Percentiles rank a stretch among this genome's conserved stretches.
phyloP scores from a whole-genome alignment of 2,113 vertebrate genomes.

The Pseudorectes ferrugineus region DNA sequence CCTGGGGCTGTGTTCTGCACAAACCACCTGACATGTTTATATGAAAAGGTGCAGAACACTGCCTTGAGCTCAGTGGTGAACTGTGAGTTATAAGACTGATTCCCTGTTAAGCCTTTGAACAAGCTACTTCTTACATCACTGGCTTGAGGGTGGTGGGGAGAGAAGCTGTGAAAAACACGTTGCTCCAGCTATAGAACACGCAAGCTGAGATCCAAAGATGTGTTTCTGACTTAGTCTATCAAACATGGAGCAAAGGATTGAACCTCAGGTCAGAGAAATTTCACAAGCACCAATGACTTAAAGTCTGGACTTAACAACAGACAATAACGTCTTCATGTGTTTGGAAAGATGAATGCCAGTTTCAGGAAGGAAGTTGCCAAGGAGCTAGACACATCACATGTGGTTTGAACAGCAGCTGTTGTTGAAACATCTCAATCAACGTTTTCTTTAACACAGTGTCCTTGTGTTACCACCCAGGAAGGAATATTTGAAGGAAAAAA shows the following conservation, averaged over 20 bases:
- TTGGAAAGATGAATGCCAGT: not conserved
- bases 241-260: not conserved
- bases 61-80: not conserved
- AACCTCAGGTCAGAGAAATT: not conserved
- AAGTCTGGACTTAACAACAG: not conserved
- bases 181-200: not conserved
- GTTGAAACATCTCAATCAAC: not conserved
- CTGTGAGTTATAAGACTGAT: not conserved
- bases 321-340: not conserved
- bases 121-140: not conserved
- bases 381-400: not conserved
- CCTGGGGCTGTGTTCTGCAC: rapidly evolving
- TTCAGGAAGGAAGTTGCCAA: not conserved
- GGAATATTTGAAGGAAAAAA: not conserved
- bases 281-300: not conserved
- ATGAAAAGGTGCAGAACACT: not conserved
- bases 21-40: not conserved
- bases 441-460: not conserved
- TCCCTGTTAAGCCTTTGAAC: not conserved
- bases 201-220: not conserved
- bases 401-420: not conserved
- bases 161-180: not conserved
- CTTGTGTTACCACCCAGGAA: not conserved
- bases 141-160: not conserved
- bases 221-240: not conserved